phyloP scores from a whole-genome alignment of 2,797 vertebrate genomes.

The Lateolabrax maculatus region DNA sequence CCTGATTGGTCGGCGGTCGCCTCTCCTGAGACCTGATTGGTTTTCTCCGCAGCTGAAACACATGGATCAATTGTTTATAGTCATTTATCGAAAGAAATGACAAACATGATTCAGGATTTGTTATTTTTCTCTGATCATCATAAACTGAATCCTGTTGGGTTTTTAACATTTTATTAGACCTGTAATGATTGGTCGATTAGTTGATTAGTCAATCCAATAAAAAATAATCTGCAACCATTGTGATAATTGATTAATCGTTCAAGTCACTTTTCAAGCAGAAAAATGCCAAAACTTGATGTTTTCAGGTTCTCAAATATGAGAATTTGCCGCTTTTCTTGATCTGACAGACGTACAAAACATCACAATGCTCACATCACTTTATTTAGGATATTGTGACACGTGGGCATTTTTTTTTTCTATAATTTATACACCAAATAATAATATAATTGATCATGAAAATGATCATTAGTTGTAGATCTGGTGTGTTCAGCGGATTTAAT shows the following conservation, averaged over 20 bases:
- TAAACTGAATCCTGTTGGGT: neutral
- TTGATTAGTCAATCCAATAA: neutral
- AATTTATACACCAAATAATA: no score
- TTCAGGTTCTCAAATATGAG: no score
- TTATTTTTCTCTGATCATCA: neutral
- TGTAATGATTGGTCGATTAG: neutral
- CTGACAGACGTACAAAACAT: no score
- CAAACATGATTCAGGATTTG: no score
- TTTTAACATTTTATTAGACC: neutral
- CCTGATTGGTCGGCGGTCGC: constrained; percentile 43
- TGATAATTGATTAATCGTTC: neutral
- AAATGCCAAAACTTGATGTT: no score
- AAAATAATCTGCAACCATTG: neutral
- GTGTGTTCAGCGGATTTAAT: no score
- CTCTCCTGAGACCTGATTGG: constrained; percentile 39
- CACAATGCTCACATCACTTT: no score
- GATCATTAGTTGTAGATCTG: no score
- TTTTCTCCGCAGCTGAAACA: constrained; percentile 77
- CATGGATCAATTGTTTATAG: rapidly evolving
- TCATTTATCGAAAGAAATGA: neutral
- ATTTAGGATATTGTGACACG: no score
- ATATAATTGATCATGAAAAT: no score
- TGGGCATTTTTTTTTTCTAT: no score
- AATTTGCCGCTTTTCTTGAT: neutral
- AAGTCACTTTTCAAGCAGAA: neutral